Base-by-base conservation (phyloP, 2,888 invertebrate species). In the Podabrus alpinus region DNA sequence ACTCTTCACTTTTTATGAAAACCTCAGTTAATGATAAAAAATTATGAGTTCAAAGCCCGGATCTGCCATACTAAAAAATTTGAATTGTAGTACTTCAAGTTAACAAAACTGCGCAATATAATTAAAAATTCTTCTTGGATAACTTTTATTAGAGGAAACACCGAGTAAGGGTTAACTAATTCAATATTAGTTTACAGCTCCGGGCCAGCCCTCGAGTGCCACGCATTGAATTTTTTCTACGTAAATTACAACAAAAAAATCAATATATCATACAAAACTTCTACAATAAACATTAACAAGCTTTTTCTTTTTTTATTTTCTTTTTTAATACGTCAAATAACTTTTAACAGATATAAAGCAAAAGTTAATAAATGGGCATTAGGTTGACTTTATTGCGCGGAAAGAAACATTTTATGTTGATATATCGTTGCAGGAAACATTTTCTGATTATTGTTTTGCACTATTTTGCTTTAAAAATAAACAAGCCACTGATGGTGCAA, bases 331-430 rank as follows among this genome's bases (percentile, higher is more conserved):
- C n/a, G 45, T 45, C 45, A 45, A 45, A 45, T 45, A 45, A 45
- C 45, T 45, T 45, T 45, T 45, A 45, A 45, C 45, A 45, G n/a
- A 45, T 45, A 45, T 45, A 45, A 45, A 45, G 45, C 45, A 45
- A 45, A 45, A 45, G 45, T 45, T 45, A 45, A 45, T 45, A 19
- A 64, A 64, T 64, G 62, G 62, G 62, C 17, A 64, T 19, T 64
- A 64, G 21, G 62, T 64, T 64, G 62, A 64, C 21, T 64, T 64
- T 64, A 64, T 64, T 64, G 62, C 62, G 62, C 21, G 62, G 62
- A 64, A 64, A 64, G 62, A 19, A 64, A 64, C 62, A 64, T 64
- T 64, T 64, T 64, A 64, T 64, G 62, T 64, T 64, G 62, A 64
- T 64, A 17, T 64, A 64, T 64, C n/a, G 16, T 19, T n/a, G n/a